A percentile compares a stretch with the other conserved stretches of the same genome.
Evolutionary conservation across 1,140 invertebrate genomes (phyloP).

Genomic region (Anthonomus grandis): DNA sequence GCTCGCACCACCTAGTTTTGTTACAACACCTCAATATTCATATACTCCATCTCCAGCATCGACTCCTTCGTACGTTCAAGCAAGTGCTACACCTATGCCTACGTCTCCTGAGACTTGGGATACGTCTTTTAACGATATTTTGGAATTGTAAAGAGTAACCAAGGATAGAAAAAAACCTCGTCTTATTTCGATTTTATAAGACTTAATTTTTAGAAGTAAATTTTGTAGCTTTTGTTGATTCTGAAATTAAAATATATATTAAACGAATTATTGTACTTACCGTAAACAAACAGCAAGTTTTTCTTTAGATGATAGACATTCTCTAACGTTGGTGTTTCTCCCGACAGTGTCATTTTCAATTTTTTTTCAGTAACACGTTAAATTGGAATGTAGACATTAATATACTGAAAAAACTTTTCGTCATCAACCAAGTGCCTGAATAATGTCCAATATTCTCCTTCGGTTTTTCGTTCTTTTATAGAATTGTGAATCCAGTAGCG

Average conservation of each 20-base stretch:
- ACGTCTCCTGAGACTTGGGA: slow-evolving; percentile 12
- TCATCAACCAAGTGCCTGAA: slow-evolving; percentile 11
- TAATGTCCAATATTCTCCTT: slow-evolving; percentile 18
- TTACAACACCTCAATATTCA: not conserved
- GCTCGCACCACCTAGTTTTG: slow-evolving; percentile 9
- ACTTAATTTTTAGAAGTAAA: too few species aligned
- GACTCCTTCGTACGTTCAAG: not conserved
- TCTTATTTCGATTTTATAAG: too few species aligned
- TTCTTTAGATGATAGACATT: too few species aligned
- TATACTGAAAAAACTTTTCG: slow-evolving; percentile 16
- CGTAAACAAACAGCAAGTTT: slow-evolving; percentile 4
- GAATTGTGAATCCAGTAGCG: slow-evolving; percentile 13
- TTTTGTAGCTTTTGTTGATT: too few species aligned
- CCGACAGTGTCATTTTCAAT: slow-evolving; percentile 6
- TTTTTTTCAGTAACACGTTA: not conserved
- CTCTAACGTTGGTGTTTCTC: slow-evolving; percentile 2
- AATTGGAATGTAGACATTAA: slow-evolving; percentile 5
- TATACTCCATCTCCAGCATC: slow-evolving; percentile 9
- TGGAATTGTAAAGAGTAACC: too few species aligned
- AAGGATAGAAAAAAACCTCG: too few species aligned
- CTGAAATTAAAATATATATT: too few species aligned
- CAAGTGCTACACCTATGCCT: slow-evolving; percentile 16
- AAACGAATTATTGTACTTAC: slow-evolving; percentile 2
- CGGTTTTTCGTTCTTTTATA: too few species aligned
- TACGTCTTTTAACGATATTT: too few species aligned